These are phyloP conservation scores for Pomatostomus ruficeps DNA, from an alignment of 2,113 vertebrate species.

Conservation along the genomic window DNA sequence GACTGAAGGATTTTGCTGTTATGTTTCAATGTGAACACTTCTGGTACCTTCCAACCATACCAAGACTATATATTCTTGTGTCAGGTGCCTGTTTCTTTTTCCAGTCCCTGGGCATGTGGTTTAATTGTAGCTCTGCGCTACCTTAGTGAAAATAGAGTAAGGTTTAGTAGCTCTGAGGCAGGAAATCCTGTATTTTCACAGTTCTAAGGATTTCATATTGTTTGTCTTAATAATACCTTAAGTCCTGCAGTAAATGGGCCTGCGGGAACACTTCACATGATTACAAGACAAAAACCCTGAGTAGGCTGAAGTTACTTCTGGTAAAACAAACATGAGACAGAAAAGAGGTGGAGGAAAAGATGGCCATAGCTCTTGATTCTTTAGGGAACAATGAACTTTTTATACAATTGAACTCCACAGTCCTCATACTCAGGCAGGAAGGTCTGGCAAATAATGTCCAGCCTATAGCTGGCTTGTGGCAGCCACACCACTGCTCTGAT, in stretches of 20 bases:
- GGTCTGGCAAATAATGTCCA: not conserved
- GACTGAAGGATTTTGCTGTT: not conserved
- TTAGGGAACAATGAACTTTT: not conserved
- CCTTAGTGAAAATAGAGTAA: not conserved
- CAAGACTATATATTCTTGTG: not conserved
- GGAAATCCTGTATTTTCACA: constrained; percentile 39
- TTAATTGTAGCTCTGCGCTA: not conserved
- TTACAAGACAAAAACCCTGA: not conserved
- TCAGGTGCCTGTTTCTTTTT: not conserved
- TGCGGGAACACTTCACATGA: not conserved
- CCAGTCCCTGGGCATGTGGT: not conserved
- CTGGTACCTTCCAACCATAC: not conserved
- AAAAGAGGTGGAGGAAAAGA: not conserved
- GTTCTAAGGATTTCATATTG: not conserved
- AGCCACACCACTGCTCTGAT: not conserved
- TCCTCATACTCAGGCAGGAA: not conserved
- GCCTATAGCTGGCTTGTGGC: not conserved
- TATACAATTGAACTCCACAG: not conserved
- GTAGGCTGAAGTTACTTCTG: not conserved
- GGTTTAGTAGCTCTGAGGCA: not conserved
- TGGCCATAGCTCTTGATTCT: accelerated
- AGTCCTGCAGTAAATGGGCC: not conserved
- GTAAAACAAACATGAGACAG: not conserved
- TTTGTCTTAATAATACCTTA: not conserved
- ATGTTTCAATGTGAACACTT: not conserved